phyloP scores from a whole-genome alignment of 2,113 vertebrate genomes.

The Raphicerus campestris region DNA sequence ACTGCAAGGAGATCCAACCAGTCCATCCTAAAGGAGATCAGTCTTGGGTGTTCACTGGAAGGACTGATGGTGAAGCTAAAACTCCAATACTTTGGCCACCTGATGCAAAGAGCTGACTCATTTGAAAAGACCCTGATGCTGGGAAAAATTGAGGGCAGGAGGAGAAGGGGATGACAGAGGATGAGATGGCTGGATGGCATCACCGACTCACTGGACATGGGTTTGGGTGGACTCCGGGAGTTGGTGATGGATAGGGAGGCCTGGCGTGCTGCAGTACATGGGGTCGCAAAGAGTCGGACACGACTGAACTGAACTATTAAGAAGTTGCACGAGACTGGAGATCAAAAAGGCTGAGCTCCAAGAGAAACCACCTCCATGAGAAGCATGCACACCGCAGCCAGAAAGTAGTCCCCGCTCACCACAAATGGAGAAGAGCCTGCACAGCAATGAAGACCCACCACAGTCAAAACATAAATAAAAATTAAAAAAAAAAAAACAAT shows the following conservation, averaged over 20 bases:
- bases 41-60: too few species aligned
- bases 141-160: too few species aligned
- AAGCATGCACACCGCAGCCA: not conserved
- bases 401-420: not conserved
- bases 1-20: too few species aligned
- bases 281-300: not conserved
- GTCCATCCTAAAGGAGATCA: too few species aligned
- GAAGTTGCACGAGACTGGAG: slow-evolving; percentile 87
- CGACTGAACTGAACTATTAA: slow-evolving; percentile 81
- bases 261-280: not conserved
- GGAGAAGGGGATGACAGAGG: too few species aligned
- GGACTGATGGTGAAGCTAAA: too few species aligned
- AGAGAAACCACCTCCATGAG: not conserved
- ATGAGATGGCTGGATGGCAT: too few species aligned
- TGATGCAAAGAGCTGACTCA: too few species aligned
- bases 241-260: not conserved
- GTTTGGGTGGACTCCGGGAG: not conserved
- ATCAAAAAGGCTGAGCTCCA: slow-evolving; percentile 89
- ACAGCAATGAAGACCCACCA: not conserved
- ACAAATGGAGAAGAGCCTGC: not conserved
- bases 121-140: too few species aligned
- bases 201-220: too few species aligned
- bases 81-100: too few species aligned
- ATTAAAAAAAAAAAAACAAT: too few species aligned
- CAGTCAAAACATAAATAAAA: not conserved